Conservation (phyloP, 2,797 vertebrate genomes). For the Paratrypauchen microcephalus region DNA sequence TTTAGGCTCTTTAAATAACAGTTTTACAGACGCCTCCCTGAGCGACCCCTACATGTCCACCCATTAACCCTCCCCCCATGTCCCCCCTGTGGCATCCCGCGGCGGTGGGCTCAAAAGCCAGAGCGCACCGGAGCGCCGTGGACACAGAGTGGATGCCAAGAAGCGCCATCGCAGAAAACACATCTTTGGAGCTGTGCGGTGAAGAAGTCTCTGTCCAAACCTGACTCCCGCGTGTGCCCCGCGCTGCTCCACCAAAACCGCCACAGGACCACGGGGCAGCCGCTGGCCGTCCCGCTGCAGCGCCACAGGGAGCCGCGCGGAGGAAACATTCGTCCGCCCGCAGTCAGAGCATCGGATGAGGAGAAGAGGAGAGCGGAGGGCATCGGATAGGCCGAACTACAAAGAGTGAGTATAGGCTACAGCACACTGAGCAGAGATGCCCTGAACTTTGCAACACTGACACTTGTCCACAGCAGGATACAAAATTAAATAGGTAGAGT, state of each 20-base stretch:
- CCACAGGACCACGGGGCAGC: conserved; percentile 53
- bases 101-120: conserved; percentile 46
- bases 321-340: conserved; percentile 66
- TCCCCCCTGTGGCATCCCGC: conserved; percentile 29
- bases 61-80: conserved; percentile 17
- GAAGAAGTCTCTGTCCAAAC: neutral
- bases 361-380: conserved; percentile 72
- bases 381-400: conserved; percentile 61
- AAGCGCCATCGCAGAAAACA: conserved; percentile 13
- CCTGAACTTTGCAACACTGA: neutral
- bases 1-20: neutral
- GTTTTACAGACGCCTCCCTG: conserved; percentile 30
- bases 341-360: conserved; percentile 64
- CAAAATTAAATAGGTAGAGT: neutral
- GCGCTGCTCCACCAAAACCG: conserved; percentile 26
- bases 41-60: conserved; percentile 23
- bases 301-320: conserved; percentile 46
- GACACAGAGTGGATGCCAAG: conserved; percentile 17
- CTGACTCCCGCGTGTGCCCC: conserved; percentile 9
- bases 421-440: neutral
- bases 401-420: conserved; percentile 55
- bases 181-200: conserved; percentile 5
- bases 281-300: conserved; percentile 36
- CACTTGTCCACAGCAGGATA: neutral
- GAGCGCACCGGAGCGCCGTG: conserved; percentile 30